These are phyloP conservation scores for Drosophila paranaensis DNA, from an alignment of 2,888 invertebrate genomes.

Conservation along the genomic window DNA sequence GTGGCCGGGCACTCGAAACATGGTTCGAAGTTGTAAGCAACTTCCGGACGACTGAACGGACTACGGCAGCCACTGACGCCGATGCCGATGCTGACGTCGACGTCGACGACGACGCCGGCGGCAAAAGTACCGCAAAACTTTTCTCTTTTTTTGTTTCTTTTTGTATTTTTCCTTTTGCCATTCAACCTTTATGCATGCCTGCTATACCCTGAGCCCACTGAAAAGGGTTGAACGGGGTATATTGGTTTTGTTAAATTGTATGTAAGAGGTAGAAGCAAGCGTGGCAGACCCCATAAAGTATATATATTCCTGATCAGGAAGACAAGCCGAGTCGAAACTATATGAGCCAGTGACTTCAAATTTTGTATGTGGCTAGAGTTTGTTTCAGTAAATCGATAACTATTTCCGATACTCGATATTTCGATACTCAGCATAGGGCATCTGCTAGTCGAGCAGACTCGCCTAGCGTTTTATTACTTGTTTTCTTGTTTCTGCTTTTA, in stretches of 20 bases:
- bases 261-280: no score
- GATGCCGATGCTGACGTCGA: slow-evolving; percentile 14
- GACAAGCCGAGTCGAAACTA: no score
- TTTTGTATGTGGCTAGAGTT: no score
- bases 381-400: no score
- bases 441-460: no score
- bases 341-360: no score
- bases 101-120: neutral
- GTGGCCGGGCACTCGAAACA: slow-evolving; percentile 36
- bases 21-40: slow-evolving; percentile 57
- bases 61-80: slow-evolving; percentile 36
- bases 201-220: neutral
- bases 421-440: no score
- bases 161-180: slow-evolving; percentile 16
- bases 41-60: slow-evolving; percentile 47
- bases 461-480: neutral
- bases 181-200: slow-evolving; percentile 12
- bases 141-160: slow-evolving; percentile 19
- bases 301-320: no score
- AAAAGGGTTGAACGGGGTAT: no score
- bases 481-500: neutral
- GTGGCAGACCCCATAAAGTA: no score
- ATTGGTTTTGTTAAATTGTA: no score
- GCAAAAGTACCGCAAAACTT: slow-evolving; percentile 55
- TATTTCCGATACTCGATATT: no score